Base-by-base conservation (phyloP, 2,797 vertebrate species). In the Streptopelia turtur region DNA sequence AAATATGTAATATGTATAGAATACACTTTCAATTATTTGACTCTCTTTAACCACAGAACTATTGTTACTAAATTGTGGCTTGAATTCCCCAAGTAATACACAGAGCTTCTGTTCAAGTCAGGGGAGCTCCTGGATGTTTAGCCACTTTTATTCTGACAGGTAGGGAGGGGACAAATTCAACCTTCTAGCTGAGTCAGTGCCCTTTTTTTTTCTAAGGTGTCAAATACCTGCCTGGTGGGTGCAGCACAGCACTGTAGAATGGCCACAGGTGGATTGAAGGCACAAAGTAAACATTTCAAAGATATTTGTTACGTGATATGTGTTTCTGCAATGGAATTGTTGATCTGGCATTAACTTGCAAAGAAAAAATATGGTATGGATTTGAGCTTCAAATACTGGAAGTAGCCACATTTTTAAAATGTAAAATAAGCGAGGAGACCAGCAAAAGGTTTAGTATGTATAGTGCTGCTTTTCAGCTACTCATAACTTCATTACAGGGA, bases 271-370 rank as follows among this genome's bases (percentile, higher is more conserved):
- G 24, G 25, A 17, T 41, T 41, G 49, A 39, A 25, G 41, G 43
- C 16, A 16, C n/a, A 21, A 33, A 75, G n/a, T 17, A 14, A 61
- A 43, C 9, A 20, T 35, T 45, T 45, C 3, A 14, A 23, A 41
- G 10, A 3, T 37, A 22, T 49, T 55, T 61, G 22, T 41, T 55
- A 16, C 0, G 3, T n/a, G 16, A 9, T 47, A 24, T 0, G 1
- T 39, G 18, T 77, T 63, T 52, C 60, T 71, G 61, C 61, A 63
- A 3, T 59, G 37, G 31, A 55, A 25, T 59, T 41, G 16, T 31
- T 90, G 37, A 21, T 45, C 53, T 52, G 65, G 43, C 63, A 59
- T 87, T 28, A 63, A 31, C 35, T 70, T 71, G 24, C 14, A 33
- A 60, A 84, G 23, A 57, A 41, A 68, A 68, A 75, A 56, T 4